A percentile compares a stretch with the other conserved stretches of the same genome.
Conservation (phyloP, 1,140 invertebrate species). For the Gonatopus flavifemur region DNA sequence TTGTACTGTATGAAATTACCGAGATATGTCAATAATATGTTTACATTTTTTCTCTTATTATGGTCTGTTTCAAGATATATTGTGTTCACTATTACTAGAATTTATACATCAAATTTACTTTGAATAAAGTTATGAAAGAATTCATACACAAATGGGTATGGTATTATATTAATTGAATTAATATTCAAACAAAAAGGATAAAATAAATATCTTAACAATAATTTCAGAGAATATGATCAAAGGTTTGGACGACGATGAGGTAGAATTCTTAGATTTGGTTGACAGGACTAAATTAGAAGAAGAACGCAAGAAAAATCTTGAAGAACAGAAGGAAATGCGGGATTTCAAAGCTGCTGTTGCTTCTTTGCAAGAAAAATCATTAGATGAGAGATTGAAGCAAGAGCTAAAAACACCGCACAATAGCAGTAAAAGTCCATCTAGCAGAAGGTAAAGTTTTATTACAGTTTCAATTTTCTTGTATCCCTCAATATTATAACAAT, state of each 20-base stretch:
- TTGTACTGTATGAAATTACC: no score
- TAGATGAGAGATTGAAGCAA: constrained; percentile 66
- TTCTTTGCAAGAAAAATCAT: constrained; percentile 73
- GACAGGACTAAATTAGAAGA: constrained; percentile 82
- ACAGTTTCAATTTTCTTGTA: constrained; percentile 5
- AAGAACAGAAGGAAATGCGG: constrained; percentile 79
- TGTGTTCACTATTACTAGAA: background rate
- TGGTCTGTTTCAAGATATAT: background rate
- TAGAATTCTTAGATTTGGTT: constrained; percentile 88
- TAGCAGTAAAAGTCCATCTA: constrained; percentile 36
- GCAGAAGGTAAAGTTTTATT: constrained; percentile 35
- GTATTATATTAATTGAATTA: constrained; percentile 3
- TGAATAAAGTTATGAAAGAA: no score
- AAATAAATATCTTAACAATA: background rate
- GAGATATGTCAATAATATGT: constrained; percentile 1
- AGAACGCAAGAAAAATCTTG: constrained; percentile 75
- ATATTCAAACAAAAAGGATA: background rate
- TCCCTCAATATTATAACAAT: constrained; percentile 8
- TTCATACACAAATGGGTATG: no score
- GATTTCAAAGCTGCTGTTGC: constrained; percentile 81
- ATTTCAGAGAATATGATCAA: constrained; percentile 89
- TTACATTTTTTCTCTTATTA: background rate
- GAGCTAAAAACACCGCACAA: constrained; percentile 57
- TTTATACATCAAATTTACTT: constrained; percentile 3
- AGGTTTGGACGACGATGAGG: constrained; percentile 92